Percentiles rank a stretch among this genome's conserved stretches.
Conservation (phyloP, 2,888 invertebrate genomes). For the Brachyptera risi region DNA sequence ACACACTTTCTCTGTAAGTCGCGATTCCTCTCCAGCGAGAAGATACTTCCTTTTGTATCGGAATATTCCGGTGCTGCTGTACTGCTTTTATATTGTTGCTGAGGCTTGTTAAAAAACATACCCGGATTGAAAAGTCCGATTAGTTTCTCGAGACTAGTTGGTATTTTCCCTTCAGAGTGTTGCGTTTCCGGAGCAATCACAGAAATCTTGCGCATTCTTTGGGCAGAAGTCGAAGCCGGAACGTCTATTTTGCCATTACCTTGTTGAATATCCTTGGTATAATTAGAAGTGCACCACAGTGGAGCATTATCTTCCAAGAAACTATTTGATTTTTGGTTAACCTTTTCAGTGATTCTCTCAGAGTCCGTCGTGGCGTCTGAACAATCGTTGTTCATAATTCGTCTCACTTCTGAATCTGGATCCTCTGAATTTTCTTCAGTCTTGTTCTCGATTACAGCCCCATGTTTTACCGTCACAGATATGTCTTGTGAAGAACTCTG, state of each 20-base stretch:
- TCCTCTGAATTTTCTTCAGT: conserved; percentile 51
- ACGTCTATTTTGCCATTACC: background rate
- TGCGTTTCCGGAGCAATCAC: conserved; percentile 55
- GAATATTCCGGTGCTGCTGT: background rate
- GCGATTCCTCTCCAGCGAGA: background rate
- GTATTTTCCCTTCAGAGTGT: conserved; percentile 44
- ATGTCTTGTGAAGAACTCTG: background rate
- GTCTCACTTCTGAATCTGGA: conserved; percentile 51
- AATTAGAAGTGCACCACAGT: background rate
- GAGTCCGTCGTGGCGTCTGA: conserved; percentile 25
- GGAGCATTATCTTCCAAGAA: background rate
- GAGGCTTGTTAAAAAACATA: conserved; percentile 28
- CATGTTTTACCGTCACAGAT: background rate
- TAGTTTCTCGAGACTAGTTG: conserved; percentile 61
- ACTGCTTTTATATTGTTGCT: conserved; percentile 18
- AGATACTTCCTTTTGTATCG: background rate
- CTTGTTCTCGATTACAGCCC: conserved; percentile 42
- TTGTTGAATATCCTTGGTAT: background rate
- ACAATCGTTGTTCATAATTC: conserved; percentile 48
- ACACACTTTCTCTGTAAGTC: too few species aligned
- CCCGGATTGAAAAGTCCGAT: conserved; percentile 59
- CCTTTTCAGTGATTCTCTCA: background rate
- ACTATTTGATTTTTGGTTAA: conserved; percentile 14
- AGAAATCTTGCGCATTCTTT: conserved; percentile 55
- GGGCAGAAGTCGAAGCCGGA: background rate